Evolutionary conservation across 2,888 invertebrate species (phyloP).

Genomic region (Psylliodes chrysocephalus): DNA sequence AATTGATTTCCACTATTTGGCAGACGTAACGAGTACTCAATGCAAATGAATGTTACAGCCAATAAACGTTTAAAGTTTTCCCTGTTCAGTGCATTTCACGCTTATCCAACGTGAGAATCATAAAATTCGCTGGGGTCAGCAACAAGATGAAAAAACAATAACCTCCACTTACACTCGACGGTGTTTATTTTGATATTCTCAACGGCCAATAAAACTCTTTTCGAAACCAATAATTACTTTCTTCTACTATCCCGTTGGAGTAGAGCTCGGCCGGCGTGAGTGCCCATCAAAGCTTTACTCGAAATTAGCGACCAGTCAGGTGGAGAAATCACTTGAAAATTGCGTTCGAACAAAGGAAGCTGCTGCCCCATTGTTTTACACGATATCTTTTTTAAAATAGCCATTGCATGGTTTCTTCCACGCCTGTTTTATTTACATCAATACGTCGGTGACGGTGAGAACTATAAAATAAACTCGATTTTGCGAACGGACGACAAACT

Average conservation of each 20-base stretch:
- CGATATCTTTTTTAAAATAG: conserved; percentile 29
- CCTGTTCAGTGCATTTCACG: conserved; percentile 6
- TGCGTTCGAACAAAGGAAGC: conserved; percentile 37
- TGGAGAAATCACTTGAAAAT: conserved; percentile 41
- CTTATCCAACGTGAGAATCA: conserved; percentile 14
- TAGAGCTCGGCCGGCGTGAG: conserved; percentile 35
- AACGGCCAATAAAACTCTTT: conserved; percentile 42
- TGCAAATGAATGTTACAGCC: neutral
- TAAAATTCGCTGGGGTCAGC: conserved; percentile 11
- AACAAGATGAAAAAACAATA: conserved; percentile 19
- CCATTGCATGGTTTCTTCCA: conserved; percentile 1
- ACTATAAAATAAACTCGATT: conserved; percentile 13
- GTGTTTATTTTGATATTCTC: conserved; percentile 43
- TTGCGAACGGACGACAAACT: conserved; percentile 3
- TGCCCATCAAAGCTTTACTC: conserved; percentile 37
- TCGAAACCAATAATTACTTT: conserved; percentile 42
- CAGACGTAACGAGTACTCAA: neutral
- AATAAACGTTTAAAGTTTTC: neutral
- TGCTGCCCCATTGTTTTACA: conserved; percentile 34
- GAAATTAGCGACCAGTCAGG: conserved; percentile 45
- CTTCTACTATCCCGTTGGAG: conserved; percentile 36
- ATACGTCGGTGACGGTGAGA: conserved; percentile 20
- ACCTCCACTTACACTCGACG: conserved; percentile 42
- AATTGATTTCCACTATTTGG: no score
- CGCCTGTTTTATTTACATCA: conserved; percentile 14